Evolutionary conservation across 2,888 invertebrate genomes (phyloP), one percentile per base, ranked within the genome.

Genomic region (Eristalis arbustorum): DNA sequence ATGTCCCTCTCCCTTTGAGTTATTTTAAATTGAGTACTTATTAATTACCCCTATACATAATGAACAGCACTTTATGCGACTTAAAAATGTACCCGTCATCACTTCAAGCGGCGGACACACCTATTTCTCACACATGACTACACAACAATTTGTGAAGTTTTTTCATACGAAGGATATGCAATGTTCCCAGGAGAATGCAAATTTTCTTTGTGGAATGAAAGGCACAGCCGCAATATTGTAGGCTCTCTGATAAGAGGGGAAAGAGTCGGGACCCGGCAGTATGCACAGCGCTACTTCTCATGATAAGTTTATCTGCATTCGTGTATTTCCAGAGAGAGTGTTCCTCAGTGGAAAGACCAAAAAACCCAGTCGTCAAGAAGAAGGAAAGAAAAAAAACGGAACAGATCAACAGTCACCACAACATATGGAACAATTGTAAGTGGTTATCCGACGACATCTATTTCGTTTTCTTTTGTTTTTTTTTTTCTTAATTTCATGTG

Each of bases 281-380:
- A 34, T 28, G 31, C 76, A 49, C 56, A 56, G 1, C 56, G 28
- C 18, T 63, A 69, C 37, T 77, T 69, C 62, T 69, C 68, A 63
- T 77, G 77, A 69, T 69, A 84, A 79, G 11, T 62, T 73, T 74
- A 84, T 79, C 71, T 34, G 69, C 23, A 62, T 79, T 71, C 66
- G 71, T 67, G 80, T 72, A 80, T 71, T 75, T 75, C 67, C 79
- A 23, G 23, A 75, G 74, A 71, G 79, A 84, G 74, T 76, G 37
- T 40, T 34, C 40, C 28, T 62, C 56, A 42, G 66, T 49, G 13
- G 14, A 56, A 62, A 57, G 11, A 66, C 40, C 34, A 34, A 68
- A 64, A 69, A 61, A 22, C 42, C n/a, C 49, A 8, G 18, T 49
- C 49, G 49, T 22, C 2, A 18, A 18, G 18, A 18, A 18, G 18